Evolutionary conservation across 1,140 invertebrate species (phyloP).

Genomic region (Sinella curviseta): DNA sequence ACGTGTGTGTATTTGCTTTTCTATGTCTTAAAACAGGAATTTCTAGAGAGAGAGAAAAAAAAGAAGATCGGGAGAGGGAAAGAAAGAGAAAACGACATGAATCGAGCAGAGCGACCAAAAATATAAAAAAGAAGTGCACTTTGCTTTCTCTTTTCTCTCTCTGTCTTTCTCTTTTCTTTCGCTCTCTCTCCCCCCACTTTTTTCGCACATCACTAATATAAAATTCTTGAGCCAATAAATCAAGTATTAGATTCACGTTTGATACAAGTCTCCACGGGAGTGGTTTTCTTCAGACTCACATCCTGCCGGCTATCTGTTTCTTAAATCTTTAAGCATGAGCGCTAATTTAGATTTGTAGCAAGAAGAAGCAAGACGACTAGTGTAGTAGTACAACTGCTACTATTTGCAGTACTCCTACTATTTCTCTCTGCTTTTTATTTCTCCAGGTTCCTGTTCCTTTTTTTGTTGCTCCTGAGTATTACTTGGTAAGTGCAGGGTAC

Average conservation of each 20-base stretch:
- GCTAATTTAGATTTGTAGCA: slow-evolving; percentile 17
- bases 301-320: slow-evolving; percentile 14
- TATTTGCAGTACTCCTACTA: not conserved
- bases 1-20: not conserved
- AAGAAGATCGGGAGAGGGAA: not conserved
- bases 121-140: slow-evolving; percentile 32
- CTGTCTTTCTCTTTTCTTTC: slow-evolving; percentile 24
- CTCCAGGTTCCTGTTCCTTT: not conserved
- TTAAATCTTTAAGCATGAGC: slow-evolving; percentile 20
- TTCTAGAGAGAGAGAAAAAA: not conserved
- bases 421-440: not conserved
- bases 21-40: slow-evolving; percentile 23
- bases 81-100: not conserved
- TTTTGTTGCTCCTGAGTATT: not conserved
- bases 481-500: not conserved
- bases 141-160: not conserved
- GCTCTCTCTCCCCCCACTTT: slow-evolving; percentile 15
- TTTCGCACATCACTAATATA: slow-evolving; percentile 33
- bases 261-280: slow-evolving; percentile 24
- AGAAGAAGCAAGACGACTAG: not conserved
- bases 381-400: not conserved
- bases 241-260: slow-evolving; percentile 43
- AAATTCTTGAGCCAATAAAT: slow-evolving; percentile 43
- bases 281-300: slow-evolving; percentile 7
- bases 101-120: slow-evolving; percentile 27